Conservation (phyloP, 2,113 vertebrate species). For the Perca fluviatilis region DNA sequence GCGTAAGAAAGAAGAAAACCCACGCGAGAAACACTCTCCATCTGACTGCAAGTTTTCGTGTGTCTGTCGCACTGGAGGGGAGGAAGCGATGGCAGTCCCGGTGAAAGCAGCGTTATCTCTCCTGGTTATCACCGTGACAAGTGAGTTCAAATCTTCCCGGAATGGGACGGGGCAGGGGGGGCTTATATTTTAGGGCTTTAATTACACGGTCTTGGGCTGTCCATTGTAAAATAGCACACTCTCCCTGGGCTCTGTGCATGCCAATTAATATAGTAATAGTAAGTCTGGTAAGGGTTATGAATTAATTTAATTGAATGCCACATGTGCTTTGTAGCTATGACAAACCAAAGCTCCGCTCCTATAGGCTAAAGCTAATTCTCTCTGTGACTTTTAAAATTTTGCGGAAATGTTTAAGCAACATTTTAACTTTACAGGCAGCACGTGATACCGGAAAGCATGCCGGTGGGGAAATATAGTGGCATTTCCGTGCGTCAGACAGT, state of each 20-base stretch:
- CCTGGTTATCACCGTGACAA: conserved; percentile 75
- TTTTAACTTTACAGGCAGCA: conserved; percentile 12
- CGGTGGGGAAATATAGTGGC: conserved; percentile 37
- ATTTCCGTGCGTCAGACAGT: conserved; percentile 54
- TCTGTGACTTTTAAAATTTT: not conserved
- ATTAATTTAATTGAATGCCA: not conserved
- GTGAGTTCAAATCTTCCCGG: conserved; percentile 63
- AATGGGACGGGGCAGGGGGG: conserved; percentile 4
- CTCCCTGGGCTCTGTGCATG: conserved; percentile 3
- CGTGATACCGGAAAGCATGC: conserved; percentile 35
- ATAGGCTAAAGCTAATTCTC: not conserved
- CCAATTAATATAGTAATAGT: not conserved
- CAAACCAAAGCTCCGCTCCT: not conserved
- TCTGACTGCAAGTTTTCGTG: conserved; percentile 61
- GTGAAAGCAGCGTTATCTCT: conserved; percentile 76
- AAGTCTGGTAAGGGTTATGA: not conserved
- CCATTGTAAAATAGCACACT: not conserved
- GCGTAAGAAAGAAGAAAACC: not conserved
- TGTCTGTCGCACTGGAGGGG: conserved; percentile 68
- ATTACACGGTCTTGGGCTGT: not conserved
- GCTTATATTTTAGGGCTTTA: conserved; percentile 29
- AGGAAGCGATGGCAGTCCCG: conserved; percentile 75
- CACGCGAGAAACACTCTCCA: conserved; percentile 4
- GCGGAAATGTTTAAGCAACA: not conserved
- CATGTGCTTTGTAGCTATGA: not conserved